Evolutionary conservation across 2,797 vertebrate species (phyloP).

Genomic region (Pseudochirops cupreus): DNA sequence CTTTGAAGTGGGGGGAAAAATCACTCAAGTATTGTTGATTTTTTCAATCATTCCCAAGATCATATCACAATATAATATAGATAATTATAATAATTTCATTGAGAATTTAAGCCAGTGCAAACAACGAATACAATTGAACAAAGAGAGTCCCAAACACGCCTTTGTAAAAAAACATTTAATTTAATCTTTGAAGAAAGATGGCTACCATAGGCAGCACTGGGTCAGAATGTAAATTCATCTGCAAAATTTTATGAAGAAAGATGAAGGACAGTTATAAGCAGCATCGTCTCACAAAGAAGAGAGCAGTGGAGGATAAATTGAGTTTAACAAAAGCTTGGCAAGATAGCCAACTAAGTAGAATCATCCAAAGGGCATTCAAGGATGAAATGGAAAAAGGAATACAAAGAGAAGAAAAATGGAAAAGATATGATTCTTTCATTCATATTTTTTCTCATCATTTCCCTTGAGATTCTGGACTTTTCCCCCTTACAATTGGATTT

Average conservation of each 20-base stretch:
- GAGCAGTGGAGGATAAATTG: not conserved
- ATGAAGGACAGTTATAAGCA: not conserved
- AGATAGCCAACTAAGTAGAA: not conserved
- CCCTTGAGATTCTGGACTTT: not conserved
- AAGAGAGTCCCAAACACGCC: not conserved
- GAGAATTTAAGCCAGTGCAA: not conserved
- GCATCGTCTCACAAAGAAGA: not conserved
- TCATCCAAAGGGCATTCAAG: not conserved
- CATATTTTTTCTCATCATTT: not conserved
- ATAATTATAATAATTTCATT: not conserved
- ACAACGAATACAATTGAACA: not conserved
- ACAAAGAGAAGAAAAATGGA: not conserved
- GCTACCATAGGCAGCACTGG: not conserved
- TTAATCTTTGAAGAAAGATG: not conserved
- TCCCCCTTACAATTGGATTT: not conserved
- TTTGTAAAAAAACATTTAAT: not conserved
- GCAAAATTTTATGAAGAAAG: not conserved
- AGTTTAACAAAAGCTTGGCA: not conserved
- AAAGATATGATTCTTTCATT: not conserved
- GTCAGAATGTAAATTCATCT: not conserved
- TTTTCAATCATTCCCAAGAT: not conserved
- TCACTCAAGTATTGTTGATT: not conserved
- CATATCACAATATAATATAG: not conserved
- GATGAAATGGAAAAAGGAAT: not conserved
- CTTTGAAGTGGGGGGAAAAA: not conserved